Evolutionary conservation across 2,888 invertebrate genomes (phyloP), one percentile per base, ranked within the genome.

Genomic region (Tachina grossa): DNA sequence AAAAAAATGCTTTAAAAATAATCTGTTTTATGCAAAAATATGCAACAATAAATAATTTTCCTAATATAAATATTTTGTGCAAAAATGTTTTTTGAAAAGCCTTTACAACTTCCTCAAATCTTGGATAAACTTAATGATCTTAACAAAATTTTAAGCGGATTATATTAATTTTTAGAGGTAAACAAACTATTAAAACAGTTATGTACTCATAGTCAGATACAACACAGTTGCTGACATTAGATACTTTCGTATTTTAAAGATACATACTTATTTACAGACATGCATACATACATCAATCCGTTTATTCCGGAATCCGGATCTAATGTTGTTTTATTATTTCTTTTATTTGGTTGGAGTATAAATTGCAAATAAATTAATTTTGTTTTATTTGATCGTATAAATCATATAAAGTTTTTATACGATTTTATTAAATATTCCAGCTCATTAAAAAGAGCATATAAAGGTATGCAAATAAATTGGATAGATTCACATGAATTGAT

Each of bases 81-180:
- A 61, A 83, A 76, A 83, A 83, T 85, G 83, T 76, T 72, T 22
- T 45, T 76, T 72, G 53, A 68, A 76, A 83, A 76, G 41, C 63
- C n/a, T 80, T n/a, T 31, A 53, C 49, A 76, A 72, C 57, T 83
- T 72, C 31, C 71, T 59, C 39, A 75, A 72, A 72, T 76, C 47
- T 85, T 65, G 83, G 76, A 83, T 85, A 72, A 76, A 80, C 45
- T 85, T 72, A 63, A 79, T 79, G 65, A 80, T 82, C 49, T 68
- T 51, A 53, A 10, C 9, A 66, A 63, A 82, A 75, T 66, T 66
- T 59, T 76, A 83, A 85, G 79, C 79, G 83, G 83, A 85, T 83
- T 85, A 85, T 83, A 72, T 80, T 79, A 71, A 83, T 57, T 57
- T 68, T 68, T 51, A 61, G 76, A 82, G 78, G 72, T 78, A 82